phyloP scores from a whole-genome alignment of 2,113 vertebrate species.

The Hyla sarda region DNA sequence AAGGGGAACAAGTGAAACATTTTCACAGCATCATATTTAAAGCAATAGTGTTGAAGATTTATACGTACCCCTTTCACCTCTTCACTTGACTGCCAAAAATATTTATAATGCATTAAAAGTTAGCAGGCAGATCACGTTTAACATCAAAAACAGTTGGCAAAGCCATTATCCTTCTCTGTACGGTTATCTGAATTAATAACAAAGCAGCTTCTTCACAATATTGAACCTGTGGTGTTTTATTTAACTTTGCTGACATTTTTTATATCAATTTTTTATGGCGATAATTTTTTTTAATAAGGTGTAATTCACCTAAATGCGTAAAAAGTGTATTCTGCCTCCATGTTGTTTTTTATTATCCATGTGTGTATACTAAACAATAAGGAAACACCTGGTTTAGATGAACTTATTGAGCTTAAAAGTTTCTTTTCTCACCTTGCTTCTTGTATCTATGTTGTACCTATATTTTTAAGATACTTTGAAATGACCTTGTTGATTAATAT shows the following conservation, averaged over 20 bases:
- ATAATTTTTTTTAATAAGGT: too few relatives aligned
- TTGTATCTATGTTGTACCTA: not conserved
- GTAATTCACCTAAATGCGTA: too few relatives aligned
- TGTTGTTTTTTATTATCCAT: too few relatives aligned
- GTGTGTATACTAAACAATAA: too few relatives aligned
- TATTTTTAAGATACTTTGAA: too few relatives aligned
- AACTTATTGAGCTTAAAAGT: not conserved
- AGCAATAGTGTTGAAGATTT: constrained; percentile 54
- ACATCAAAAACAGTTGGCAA: constrained; percentile 27
- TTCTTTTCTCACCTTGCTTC: not conserved
- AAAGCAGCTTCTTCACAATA: not conserved
- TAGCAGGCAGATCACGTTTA: constrained; percentile 44
- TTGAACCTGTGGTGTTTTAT: not conserved
- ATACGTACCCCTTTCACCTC: constrained; percentile 50
- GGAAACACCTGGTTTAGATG: not conserved
- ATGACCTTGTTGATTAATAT: too few relatives aligned
- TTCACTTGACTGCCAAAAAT: constrained; percentile 55
- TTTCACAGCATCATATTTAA: constrained; percentile 55
- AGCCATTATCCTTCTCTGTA: constrained; percentile 6
- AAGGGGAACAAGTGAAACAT: constrained; percentile 53
- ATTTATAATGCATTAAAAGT: constrained; percentile 47
- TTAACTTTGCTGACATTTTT: not conserved
- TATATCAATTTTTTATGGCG: too few relatives aligned
- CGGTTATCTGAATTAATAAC: not conserved
- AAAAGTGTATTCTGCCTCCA: too few relatives aligned